Conservation (phyloP, 2,797 vertebrate genomes). For the Acanthurus leucopareius region DNA sequence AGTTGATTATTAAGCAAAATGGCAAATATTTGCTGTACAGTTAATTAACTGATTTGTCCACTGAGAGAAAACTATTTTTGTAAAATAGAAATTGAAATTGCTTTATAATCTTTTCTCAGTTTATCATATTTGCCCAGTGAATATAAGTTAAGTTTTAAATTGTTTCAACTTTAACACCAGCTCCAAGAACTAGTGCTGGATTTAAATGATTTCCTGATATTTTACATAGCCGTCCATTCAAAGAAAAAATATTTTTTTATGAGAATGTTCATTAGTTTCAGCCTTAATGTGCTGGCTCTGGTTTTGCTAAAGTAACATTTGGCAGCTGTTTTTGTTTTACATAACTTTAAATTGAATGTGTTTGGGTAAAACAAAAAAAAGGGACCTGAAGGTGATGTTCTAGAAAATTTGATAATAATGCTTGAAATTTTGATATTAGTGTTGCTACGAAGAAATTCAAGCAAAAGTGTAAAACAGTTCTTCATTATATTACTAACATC, state of each 20-base stretch:
- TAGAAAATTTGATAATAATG: no score
- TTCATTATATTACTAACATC: not conserved
- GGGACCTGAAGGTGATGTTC: not conserved
- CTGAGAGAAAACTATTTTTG: not conserved
- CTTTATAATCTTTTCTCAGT: not conserved
- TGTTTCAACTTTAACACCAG: not conserved
- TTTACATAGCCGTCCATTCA: not conserved
- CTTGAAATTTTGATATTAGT: no score
- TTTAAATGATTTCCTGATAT: not conserved
- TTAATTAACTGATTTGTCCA: not conserved
- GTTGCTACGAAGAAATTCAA: no score
- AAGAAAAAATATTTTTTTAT: not conserved
- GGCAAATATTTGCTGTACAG: not conserved
- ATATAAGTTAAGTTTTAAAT: not conserved
- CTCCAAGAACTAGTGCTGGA: accelerated
- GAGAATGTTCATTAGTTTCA: not conserved
- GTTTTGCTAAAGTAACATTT: not conserved
- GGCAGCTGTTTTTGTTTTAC: not conserved
- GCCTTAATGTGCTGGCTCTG: not conserved
- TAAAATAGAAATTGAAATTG: not conserved
- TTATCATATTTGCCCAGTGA: no score
- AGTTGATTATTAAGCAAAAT: not conserved
- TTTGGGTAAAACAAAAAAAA: not conserved
- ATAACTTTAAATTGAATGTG: not conserved
- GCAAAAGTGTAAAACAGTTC: not conserved